phyloP scores from a whole-genome alignment of 2,888 invertebrate genomes.

The Syritta pipiens region DNA sequence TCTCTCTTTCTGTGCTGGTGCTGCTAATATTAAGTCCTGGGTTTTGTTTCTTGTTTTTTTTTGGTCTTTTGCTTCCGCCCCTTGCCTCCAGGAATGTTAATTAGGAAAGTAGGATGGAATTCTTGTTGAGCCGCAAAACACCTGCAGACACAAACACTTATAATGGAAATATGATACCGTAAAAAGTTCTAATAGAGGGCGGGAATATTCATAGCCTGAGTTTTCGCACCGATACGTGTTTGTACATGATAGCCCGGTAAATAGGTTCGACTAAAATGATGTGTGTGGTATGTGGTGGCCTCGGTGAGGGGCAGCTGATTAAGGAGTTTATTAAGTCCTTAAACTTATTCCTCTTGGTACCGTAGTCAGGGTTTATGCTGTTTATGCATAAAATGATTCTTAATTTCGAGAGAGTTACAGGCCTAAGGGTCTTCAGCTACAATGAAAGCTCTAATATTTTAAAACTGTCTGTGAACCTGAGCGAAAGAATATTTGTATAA shows the following conservation, averaged over 20 bases:
- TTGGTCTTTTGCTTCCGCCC: background rate
- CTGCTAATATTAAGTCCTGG: slow-evolving; percentile 60
- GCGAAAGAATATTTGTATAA: no score
- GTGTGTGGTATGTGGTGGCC: slow-evolving; percentile 22
- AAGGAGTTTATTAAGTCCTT: slow-evolving; percentile 50
- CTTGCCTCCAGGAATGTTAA: slow-evolving; percentile 62
- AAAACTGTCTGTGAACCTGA: no score
- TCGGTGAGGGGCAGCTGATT: background rate
- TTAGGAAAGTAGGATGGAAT: slow-evolving; percentile 63
- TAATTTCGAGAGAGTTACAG: no score
- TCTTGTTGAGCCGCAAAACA: slow-evolving; percentile 61
- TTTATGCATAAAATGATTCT: no score
- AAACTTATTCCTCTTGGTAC: no score
- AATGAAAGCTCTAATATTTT: no score
- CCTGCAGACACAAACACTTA: slow-evolving; percentile 63
- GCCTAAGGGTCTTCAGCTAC: no score
- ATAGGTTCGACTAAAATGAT: slow-evolving; percentile 42
- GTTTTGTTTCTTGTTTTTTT: slow-evolving; percentile 22
- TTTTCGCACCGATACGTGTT: slow-evolving; percentile 11
- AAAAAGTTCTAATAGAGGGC: background rate
- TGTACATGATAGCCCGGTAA: slow-evolving; percentile 33
- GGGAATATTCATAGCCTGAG: slow-evolving; percentile 37
- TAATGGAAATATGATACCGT: slow-evolving; percentile 64
- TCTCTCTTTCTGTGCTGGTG: slow-evolving; percentile 32
- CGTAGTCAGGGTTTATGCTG: no score